A percentile compares a stretch with the other conserved stretches of the same genome.
These are phyloP conservation scores for Caenorhabditis becei DNA, from an alignment of 2,888 invertebrate species.

Conservation along the genomic window DNA sequence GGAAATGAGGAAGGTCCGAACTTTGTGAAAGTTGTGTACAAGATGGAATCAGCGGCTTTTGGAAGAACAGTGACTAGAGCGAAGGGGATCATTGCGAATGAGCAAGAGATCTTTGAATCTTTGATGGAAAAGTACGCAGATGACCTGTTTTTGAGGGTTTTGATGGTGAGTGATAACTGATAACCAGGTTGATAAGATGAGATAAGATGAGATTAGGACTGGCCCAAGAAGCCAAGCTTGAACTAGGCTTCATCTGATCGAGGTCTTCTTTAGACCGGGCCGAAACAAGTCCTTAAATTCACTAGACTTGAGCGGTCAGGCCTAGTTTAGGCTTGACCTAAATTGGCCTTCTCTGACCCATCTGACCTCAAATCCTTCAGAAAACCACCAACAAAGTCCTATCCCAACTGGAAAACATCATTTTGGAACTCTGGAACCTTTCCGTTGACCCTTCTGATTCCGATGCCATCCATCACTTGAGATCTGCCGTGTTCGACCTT, in stretches of 20 bases:
- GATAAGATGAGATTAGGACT: too few species aligned
- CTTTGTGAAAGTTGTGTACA: slow-evolving; percentile 31
- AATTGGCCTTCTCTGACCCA: too few species aligned
- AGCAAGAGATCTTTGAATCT: slow-evolving; percentile 39
- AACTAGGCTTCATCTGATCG: too few species aligned
- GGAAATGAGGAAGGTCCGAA: slow-evolving; percentile 13
- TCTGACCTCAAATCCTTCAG: too few species aligned
- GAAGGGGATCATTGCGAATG: slow-evolving; percentile 22
- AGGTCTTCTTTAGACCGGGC: too few species aligned
- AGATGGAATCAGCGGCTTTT: slow-evolving; percentile 44
- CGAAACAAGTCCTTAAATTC: too few species aligned
- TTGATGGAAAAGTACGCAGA: slow-evolving; percentile 32
- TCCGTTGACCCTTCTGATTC: slow-evolving; percentile 12
- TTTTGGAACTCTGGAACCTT: slow-evolving; percentile 34
- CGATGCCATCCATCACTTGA: slow-evolving; percentile 7
- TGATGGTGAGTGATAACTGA: slow-evolving; percentile 6
- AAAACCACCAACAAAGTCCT: slow-evolving; percentile 13
- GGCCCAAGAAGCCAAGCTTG: too few species aligned
- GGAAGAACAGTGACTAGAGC: slow-evolving; percentile 39
- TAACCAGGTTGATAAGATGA: not conserved
- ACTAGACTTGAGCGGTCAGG: too few species aligned
- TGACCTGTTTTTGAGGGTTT: slow-evolving; percentile 24
- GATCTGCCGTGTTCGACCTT: slow-evolving; percentile 19
- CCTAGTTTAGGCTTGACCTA: too few species aligned
- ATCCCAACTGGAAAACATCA: slow-evolving; percentile 24